These are phyloP conservation scores for Chaetorhynchus papuensis DNA, from an alignment of 2,113 vertebrate genomes.

Conservation along the genomic window DNA sequence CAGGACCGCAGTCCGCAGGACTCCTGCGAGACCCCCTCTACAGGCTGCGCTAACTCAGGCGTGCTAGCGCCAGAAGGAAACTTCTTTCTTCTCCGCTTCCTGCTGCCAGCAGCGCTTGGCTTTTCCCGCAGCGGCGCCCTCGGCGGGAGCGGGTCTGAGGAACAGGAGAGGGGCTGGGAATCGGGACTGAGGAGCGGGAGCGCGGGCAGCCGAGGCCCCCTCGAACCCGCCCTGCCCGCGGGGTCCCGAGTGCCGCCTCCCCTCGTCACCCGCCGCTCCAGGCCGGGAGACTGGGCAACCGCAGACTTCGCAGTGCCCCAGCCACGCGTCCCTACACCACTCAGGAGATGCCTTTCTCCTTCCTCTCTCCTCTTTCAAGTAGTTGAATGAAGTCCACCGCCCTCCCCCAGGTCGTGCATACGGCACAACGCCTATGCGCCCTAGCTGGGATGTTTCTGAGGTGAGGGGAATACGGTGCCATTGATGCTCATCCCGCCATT, in stretches of 20 bases:
- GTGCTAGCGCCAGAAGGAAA: background rate
- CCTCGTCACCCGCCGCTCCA: background rate
- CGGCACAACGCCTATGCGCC: background rate
- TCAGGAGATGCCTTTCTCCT: background rate
- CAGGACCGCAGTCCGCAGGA: background rate
- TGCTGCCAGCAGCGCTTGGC: background rate
- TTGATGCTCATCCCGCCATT: slow-evolving; percentile 19
- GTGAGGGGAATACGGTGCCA: background rate
- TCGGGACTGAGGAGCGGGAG: background rate
- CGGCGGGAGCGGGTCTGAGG: background rate
- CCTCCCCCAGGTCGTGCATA: background rate
- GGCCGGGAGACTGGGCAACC: background rate
- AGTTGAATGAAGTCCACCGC: background rate
- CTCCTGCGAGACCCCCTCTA: background rate
- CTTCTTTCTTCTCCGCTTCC: background rate
- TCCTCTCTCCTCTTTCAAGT: background rate
- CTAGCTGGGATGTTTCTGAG: background rate
- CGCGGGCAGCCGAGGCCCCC: background rate
- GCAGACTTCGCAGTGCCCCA: background rate
- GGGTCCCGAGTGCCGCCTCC: background rate
- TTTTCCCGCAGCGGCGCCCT: background rate
- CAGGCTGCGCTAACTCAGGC: background rate
- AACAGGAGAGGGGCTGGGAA: background rate
- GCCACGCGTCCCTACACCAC: background rate
- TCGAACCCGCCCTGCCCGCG: background rate